Base-by-base conservation (phyloP, 2,888 invertebrate species). In the Eristalis intricaria region DNA sequence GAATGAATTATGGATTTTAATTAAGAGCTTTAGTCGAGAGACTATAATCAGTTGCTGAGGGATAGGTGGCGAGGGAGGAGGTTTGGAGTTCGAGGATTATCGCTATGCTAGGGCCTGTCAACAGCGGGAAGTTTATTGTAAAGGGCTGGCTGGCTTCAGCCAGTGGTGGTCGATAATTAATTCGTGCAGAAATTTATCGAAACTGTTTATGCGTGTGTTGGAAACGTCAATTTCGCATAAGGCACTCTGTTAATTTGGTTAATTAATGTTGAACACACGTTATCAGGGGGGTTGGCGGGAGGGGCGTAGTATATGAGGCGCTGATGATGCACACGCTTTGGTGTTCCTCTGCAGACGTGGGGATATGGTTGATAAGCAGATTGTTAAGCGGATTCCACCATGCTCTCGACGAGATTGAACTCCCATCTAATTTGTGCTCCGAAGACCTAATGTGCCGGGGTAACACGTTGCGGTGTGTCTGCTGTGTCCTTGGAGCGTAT, bases 1-100 rank as follows among this genome's bases (percentile, higher is more conserved):
- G 38, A 77, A 74, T 85, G 26, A 85, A 77, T 85, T 85, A 85
- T 81, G 77, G 77, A 77, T 81, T 85, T 81, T 81, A 85, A 85
- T 85, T 85, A 85, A 77, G 81, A 73, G 73, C 84, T 75, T 66
- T 63, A 80, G 80, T 63, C 43, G 65, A 84, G 70, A 70, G 74
- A 40, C 65, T 64, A 60, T 61, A 70, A 32, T 32, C 32, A 32
- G 32, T 3, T 0, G 4, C 32, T 4, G 32, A 4, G 32, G 32
- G 5, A n/a, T n/a, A 0, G 32, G 5, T 4, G 75, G 35, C 10
- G 11, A 2, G 35, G 10, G 11, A 11, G 11, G 35, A 11, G 35
- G 32, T 5, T 32, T 1, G 19, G 43, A 8, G 26, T 26, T 26
- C 26, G 26, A 8, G 43, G 15, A 43, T 61, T 73, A 73, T 85